Percentiles rank a stretch among this genome's conserved stretches.
Conservation (phyloP, 2,797 vertebrate genomes). For the Mus minutoides region DNA sequence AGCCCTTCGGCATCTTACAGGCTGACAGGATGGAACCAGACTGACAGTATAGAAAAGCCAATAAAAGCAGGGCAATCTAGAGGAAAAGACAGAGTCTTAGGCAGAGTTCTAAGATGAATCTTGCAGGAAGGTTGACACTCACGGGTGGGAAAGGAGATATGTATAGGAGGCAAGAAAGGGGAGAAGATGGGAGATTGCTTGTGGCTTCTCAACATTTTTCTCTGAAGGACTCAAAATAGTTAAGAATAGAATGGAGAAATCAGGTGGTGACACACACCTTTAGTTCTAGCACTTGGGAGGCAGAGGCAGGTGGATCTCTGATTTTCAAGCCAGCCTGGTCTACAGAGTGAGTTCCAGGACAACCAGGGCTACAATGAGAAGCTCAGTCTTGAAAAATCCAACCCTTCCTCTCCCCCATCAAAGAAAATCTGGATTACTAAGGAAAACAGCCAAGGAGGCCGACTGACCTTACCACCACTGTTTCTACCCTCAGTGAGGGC, state of each 20-base stretch:
- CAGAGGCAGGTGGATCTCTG: neutral
- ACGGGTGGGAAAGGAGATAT: neutral
- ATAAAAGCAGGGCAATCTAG: neutral
- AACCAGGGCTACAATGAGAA: neutral
- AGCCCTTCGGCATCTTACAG: neutral
- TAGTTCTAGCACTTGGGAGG: neutral
- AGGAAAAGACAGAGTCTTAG: neutral
- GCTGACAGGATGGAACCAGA: neutral
- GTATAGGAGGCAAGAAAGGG: neutral
- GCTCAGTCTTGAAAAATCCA: neutral
- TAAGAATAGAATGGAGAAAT: neutral
- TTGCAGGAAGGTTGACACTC: neutral
- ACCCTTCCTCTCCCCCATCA: fast-evolving
- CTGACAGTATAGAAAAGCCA: neutral
- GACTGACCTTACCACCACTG: neutral
- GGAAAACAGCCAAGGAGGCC: neutral
- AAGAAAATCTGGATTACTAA: neutral
- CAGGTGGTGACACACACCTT: neutral
- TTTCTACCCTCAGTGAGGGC: neutral
- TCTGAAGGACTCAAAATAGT: neutral
- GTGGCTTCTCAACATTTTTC: neutral
- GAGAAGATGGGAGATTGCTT: neutral
- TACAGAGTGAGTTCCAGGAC: neutral
- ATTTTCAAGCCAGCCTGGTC: neutral
- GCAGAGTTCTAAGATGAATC: neutral